Conservation (phyloP, 2,113 vertebrate genomes). For the Podiceps cristatus region DNA sequence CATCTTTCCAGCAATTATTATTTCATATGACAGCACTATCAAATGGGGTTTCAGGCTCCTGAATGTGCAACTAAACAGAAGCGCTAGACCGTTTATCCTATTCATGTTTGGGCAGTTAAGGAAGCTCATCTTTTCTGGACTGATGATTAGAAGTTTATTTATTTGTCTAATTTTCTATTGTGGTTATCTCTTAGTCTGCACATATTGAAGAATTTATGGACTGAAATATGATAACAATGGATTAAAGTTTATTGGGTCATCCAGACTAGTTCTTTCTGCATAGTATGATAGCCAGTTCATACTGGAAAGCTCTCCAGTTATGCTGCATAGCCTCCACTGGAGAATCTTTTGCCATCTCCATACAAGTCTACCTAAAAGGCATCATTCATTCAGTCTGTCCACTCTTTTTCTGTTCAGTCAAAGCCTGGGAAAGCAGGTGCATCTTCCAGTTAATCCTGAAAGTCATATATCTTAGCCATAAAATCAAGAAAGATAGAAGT, state of each 20-base stretch:
- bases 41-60: not conserved
- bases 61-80: not conserved
- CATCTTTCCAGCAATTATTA: not conserved
- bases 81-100: not conserved
- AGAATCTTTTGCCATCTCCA: not conserved
- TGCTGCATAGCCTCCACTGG: not conserved
- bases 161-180: not conserved
- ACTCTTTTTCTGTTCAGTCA: not conserved
- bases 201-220: not conserved
- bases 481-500: not conserved
- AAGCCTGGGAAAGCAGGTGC: constrained; percentile 41
- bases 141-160: not conserved
- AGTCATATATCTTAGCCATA: not conserved
- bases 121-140: not conserved
- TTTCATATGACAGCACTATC: not conserved
- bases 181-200: not conserved
- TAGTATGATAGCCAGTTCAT: not conserved
- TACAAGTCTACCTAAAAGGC: not conserved
- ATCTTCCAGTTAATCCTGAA: not conserved
- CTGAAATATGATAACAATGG: not conserved
- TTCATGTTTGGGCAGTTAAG: not conserved
- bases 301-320: not conserved
- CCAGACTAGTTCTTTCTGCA: not conserved
- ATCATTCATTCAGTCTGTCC: not conserved
- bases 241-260: not conserved